Evolutionary conservation across 2,888 invertebrate genomes (phyloP).

Genomic region (Ophioninae sp.): DNA sequence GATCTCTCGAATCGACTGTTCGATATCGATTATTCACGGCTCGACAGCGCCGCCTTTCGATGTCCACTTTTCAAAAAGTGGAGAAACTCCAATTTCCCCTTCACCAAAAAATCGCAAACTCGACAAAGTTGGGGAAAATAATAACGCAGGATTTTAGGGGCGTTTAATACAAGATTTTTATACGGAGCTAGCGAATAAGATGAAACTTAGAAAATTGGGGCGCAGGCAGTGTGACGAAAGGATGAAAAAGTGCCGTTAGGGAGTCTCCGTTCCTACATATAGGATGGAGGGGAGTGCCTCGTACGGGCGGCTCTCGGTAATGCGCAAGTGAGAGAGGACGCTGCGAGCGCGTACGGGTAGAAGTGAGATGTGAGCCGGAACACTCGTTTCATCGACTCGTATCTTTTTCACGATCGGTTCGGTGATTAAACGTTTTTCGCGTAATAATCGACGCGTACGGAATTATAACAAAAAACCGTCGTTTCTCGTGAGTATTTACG

Average conservation of each 20-base stretch:
- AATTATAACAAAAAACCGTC: background rate
- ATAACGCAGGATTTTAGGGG: background rate
- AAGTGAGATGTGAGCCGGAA: conserved; percentile 30
- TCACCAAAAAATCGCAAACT: background rate
- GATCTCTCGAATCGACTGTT: conserved; percentile 6
- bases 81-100: background rate
- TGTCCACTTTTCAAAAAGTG: background rate
- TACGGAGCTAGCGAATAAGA: background rate
- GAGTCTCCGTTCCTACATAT: background rate
- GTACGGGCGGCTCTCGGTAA: conserved; percentile 7
- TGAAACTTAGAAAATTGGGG: background rate
- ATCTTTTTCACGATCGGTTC: conserved; percentile 4
- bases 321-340: conserved; percentile 22
- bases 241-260: background rate
- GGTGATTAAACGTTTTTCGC: conserved; percentile 12
- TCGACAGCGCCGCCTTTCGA: conserved; percentile 1
- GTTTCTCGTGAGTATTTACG: background rate
- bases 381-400: conserved; percentile 6
- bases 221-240: background rate
- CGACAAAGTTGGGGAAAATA: background rate
- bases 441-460: background rate
- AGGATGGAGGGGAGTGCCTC: background rate
- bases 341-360: conserved; percentile 9
- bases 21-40: background rate
- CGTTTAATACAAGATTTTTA: background rate